Evolutionary conservation across 2,113 vertebrate species (phyloP), one percentile per base, ranked within the genome.

Genomic region (Trematomus loennbergii): DNA sequence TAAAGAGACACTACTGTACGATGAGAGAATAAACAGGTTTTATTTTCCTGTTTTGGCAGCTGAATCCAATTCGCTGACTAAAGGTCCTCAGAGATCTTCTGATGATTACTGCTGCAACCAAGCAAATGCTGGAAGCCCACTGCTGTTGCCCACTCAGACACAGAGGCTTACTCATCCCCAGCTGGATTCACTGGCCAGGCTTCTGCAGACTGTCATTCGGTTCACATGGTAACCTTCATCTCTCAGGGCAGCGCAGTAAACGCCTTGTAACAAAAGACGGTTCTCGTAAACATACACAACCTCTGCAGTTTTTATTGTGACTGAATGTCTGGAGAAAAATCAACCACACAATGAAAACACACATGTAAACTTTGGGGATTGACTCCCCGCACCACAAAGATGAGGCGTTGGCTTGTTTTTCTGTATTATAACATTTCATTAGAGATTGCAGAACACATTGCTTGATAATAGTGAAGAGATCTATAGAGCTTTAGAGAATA

Each of bases 221-320:
- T 91, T 91, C 84, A 90, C 82, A 87, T 88, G 82, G 82, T 87
- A 90, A 90, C 88, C 77, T 85, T 76, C 55, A 72, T 83, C 69
- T 65, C 65, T 72, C 71, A 40, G 25, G 57, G 53, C 82, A 29
- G 49, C 68, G 50, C 54, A 50, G 82, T 79, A 84, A 85, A 82
- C 69, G 62, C 68, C 74, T 59, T 70, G 65, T 64, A 86, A 83
- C 75, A 82, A 79, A 86, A 81, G 67, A 74, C 16, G 22, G 48
- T 52, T 78, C 40, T 73, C 46, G 22, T 78, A 83, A 86, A 87
- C 20, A 36, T 6, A 13, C 6, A 78, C 64, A 72, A 73, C 65
- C 25, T 61, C 78, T 33, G 63, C 54, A 59, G 63, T 64, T 65
- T 82, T 75, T 63, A 82, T 68, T 70, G 50, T 70, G 49, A 79